Evolutionary conservation across 2,797 vertebrate genomes (phyloP).

Genomic region (Enteromius mattozi): DNA sequence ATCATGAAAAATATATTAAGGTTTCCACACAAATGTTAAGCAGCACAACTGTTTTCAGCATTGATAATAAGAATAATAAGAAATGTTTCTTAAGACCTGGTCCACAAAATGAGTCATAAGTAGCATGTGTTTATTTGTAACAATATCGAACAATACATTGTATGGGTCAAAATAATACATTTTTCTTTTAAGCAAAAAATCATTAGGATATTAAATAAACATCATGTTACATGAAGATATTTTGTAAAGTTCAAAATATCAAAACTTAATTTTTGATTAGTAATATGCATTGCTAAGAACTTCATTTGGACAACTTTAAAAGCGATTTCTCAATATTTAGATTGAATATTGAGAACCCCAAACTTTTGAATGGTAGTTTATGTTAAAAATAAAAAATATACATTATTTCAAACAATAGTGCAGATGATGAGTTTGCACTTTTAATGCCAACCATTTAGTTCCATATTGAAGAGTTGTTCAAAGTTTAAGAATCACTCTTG

Average conservation of each 20-base stretch:
- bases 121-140: not conserved
- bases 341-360: not conserved
- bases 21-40: not conserved
- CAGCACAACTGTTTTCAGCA: not conserved
- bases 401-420: not conserved
- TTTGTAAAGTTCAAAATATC: not conserved
- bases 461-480: conserved; percentile 13
- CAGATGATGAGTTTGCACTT: not conserved
- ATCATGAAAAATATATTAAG: not conserved
- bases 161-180: too few species aligned
- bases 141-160: too few species aligned
- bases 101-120: not conserved
- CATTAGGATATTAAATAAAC: not conserved
- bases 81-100: not conserved
- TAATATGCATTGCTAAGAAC: not conserved
- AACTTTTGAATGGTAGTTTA: not conserved
- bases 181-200: not conserved
- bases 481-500: conserved; percentile 27
- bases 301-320: not conserved
- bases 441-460: not conserved
- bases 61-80: not conserved
- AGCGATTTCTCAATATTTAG: not conserved
- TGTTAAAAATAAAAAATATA: not conserved
- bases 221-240: not conserved
- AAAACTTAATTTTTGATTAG: not conserved